Evolutionary conservation across 2,797 vertebrate genomes (phyloP), one percentile per base, ranked within the genome.

Genomic region (Chloroceryle inda): DNA sequence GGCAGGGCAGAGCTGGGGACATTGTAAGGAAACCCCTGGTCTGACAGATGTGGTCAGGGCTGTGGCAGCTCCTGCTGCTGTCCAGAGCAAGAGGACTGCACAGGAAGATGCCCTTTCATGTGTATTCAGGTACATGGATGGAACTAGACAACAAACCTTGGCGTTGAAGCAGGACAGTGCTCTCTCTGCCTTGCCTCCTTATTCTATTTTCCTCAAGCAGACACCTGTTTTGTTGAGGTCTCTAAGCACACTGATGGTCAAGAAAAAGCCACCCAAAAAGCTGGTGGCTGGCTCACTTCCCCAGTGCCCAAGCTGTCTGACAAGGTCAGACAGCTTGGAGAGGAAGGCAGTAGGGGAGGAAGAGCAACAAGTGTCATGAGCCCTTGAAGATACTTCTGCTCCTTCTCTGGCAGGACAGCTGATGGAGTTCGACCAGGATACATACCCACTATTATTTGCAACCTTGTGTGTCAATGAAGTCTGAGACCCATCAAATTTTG

Each of bases 1-100:
- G 17, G 38, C 37, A 69, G 33, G 21, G 33, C 66, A 81, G 67
- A 53, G 53, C 38, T 40, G 58, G 50, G 81, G 61, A 33, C 3
- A 0, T 3, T 33, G 53, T 1, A 1, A 72, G 69, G 79, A 94
- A 82, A 69, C 62, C 38, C 29, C 31, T 31, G n/a, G 11, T 61
- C 21, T 86, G 62, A 63, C 19, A 90, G 58, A 83, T 0, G 2
- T 0, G 5, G 49, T 0, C 2, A 15, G 35, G 20, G 26, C 45
- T 1, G 1, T 12, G 50, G 62, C 73, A 90, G 76, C 68, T 91
- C 64, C 75, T 0, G 6, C 42, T 62, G 64, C 40, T 67, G 63
- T 66, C 78, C 42, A 9, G 45, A 50, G 89, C 63, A 79, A 61
- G 37, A 79, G 71, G 52, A 35, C 64, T 66, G 78, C 45, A 35